phyloP scores from a whole-genome alignment of 2,113 vertebrate species.

The Trichomycterus rosablanca region DNA sequence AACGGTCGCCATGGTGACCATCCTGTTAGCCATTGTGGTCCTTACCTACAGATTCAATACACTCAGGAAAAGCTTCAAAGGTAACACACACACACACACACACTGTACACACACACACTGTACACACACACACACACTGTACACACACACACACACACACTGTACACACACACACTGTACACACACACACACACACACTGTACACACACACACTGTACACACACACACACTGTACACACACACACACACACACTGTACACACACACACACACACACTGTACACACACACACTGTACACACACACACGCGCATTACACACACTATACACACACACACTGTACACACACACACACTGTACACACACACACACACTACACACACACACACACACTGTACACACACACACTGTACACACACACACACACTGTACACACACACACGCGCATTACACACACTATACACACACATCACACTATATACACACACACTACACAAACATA shows the following conservation, averaged over 20 bases:
- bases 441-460: neutral
- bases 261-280: neutral
- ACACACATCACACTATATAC: neutral
- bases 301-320: slow-evolving; percentile 17
- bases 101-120: neutral
- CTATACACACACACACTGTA: slow-evolving; percentile 5
- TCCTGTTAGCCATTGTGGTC: too few species aligned
- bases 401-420: neutral
- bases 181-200: slow-evolving; percentile 2
- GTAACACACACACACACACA: neutral
- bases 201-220: neutral
- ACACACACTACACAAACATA: neutral
- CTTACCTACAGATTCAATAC: too few species aligned
- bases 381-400: neutral
- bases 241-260: neutral
- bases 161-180: neutral
- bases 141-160: slow-evolving; percentile 40
- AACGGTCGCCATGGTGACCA: too few species aligned
- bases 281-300: slow-evolving; percentile 1
- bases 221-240: neutral
- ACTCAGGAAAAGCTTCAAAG: too few species aligned
- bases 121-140: neutral
- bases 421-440: neutral
- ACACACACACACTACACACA: slow-evolving; percentile 16
- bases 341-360: slow-evolving; percentile 16